Evolutionary conservation across 2,797 vertebrate species (phyloP).

Genomic region (Macrochelys suwanniensis): DNA sequence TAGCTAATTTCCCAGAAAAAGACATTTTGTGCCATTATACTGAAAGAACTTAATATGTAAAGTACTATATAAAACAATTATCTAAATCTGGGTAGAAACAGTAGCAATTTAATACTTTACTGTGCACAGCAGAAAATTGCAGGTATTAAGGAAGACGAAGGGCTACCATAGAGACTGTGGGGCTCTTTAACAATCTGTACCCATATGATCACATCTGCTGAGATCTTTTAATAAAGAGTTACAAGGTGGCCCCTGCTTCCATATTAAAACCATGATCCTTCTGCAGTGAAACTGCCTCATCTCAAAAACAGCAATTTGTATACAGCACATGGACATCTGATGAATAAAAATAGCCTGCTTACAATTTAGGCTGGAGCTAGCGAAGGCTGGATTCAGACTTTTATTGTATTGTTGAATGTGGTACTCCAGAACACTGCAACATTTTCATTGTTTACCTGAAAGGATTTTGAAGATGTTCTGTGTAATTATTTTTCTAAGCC

Average conservation of each 20-base stretch:
- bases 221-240: not conserved
- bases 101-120: not conserved
- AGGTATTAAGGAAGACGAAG: not conserved
- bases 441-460: not conserved
- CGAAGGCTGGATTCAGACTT: not conserved
- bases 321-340: not conserved
- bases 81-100: not conserved
- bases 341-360: not conserved
- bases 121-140: not conserved
- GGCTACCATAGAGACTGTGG: not conserved
- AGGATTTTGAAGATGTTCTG: not conserved
- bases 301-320: not conserved
- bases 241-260: not conserved
- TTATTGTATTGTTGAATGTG: not conserved
- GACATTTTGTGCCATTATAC: not conserved
- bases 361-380: not conserved
- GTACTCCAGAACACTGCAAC: not conserved
- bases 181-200: rapidly evolving
- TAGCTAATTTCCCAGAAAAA: not conserved
- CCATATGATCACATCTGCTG: not conserved
- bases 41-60: constrained; percentile 10
- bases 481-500: constrained; percentile 17
- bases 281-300: not conserved
- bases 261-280: not conserved
- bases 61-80: not conserved